These are phyloP conservation scores for Aspidiotus rigidus DNA, from an alignment of 2,888 invertebrate species.

Conservation along the genomic window DNA sequence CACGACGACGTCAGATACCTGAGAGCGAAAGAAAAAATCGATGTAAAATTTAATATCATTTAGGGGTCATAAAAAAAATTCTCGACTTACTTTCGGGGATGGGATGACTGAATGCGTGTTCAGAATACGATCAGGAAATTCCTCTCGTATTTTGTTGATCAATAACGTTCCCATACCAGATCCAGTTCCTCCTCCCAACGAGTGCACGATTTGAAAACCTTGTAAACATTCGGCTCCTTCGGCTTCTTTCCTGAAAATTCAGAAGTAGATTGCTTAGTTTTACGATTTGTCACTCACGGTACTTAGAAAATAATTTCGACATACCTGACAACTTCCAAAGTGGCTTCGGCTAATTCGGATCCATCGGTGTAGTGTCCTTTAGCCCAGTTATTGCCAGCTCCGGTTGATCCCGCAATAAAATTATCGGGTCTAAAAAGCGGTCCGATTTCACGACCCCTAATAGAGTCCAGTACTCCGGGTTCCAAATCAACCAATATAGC, in stretches of 20 bases:
- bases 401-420: constrained; percentile 27
- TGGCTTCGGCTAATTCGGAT: constrained; percentile 27
- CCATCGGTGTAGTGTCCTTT: constrained; percentile 29
- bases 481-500: constrained; percentile 27
- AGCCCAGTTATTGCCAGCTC: constrained; percentile 28
- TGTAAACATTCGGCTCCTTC: constrained; percentile 29
- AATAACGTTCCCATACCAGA: constrained; percentile 29
- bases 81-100: constrained; percentile 21
- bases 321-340: constrained; percentile 24
- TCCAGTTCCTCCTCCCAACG: constrained; percentile 29
- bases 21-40: background rate
- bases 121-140: constrained; percentile 28
- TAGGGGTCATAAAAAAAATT: background rate
- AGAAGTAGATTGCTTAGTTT: too few relatives aligned
- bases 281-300: too few relatives aligned
- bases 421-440: constrained; percentile 24
- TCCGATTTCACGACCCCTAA: constrained; percentile 24
- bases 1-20: constrained; percentile 29
- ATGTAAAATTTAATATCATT: background rate
- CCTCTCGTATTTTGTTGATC: constrained; percentile 29
- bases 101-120: constrained; percentile 31
- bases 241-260: constrained; percentile 25
- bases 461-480: constrained; percentile 23
- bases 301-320: background rate
- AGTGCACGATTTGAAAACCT: constrained; percentile 29